Percentiles rank a stretch among this genome's conserved stretches.
Evolutionary conservation across 2,888 invertebrate genomes (phyloP).

Genomic region (Cheilosia vernalis): DNA sequence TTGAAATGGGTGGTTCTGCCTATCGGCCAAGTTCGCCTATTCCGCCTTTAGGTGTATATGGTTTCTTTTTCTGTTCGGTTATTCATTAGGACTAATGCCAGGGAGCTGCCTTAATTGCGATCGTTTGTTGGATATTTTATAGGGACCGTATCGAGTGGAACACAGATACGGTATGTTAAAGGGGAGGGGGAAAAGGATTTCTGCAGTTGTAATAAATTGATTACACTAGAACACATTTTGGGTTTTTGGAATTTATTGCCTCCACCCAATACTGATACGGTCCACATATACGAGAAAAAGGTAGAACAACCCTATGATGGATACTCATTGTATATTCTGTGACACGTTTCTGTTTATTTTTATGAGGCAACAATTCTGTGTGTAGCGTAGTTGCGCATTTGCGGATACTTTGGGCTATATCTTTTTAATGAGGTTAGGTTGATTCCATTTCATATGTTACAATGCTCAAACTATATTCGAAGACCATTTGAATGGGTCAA

Average conservation of each 20-base stretch:
- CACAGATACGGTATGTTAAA: slow-evolving; percentile 31
- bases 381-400: slow-evolving; percentile 44
- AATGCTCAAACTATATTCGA: slow-evolving; percentile 9
- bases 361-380: slow-evolving; percentile 56
- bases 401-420: slow-evolving; percentile 49
- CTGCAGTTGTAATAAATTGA: slow-evolving; percentile 73
- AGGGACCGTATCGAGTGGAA: slow-evolving; percentile 37
- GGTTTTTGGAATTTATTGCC: slow-evolving; percentile 63
- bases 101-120: slow-evolving; percentile 62
- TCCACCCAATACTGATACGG: slow-evolving; percentile 22
- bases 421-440: slow-evolving; percentile 45
- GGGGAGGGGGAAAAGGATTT: slow-evolving; percentile 50
- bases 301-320: slow-evolving; percentile 56
- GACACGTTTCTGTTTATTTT: slow-evolving; percentile 67
- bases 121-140: slow-evolving; percentile 66
- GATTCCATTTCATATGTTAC: not conserved
- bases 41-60: slow-evolving; percentile 34
- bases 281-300: slow-evolving; percentile 24
- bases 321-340: slow-evolving; percentile 69
- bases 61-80: slow-evolving; percentile 35
- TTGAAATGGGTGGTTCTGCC: slow-evolving; percentile 45
- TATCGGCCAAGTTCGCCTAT: slow-evolving; percentile 37
- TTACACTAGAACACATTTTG: slow-evolving; percentile 64
- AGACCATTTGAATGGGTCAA: slow-evolving; percentile 25
- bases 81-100: slow-evolving; percentile 66